Evolutionary conservation across 2,888 invertebrate genomes (phyloP).

Genomic region (Coecobrya sp.): DNA sequence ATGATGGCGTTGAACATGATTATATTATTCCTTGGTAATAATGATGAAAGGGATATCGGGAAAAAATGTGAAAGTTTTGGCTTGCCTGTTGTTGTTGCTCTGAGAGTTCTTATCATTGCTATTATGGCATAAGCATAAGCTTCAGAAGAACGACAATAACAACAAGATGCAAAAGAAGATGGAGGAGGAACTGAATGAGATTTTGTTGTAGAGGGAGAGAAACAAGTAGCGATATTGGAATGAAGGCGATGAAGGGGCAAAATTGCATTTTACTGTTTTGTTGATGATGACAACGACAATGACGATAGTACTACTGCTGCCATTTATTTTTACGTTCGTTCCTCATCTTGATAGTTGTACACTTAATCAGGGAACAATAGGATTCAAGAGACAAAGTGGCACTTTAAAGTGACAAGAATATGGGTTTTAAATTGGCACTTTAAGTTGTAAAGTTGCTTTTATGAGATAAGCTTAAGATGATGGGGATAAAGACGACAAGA

Average conservation of each 20-base stretch:
- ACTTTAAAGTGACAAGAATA: slow-evolving; percentile 8
- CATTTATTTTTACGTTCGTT: slow-evolving; percentile 7
- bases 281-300: neutral
- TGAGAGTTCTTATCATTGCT: slow-evolving; percentile 24
- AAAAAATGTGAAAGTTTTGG: slow-evolving; percentile 79
- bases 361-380: neutral
- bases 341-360: neutral
- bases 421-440: slow-evolving; percentile 22
- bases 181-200: slow-evolving; percentile 3
- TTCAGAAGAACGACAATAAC: neutral
- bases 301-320: neutral
- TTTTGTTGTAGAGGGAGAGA: neutral
- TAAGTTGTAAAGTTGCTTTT: neutral
- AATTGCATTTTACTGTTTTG: neutral
- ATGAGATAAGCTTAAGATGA: neutral
- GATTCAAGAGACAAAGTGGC: neutral
- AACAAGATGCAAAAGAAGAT: slow-evolving; percentile 21
- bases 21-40: slow-evolving; percentile 50
- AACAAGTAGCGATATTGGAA: neutral
- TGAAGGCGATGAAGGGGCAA: slow-evolving; percentile 4
- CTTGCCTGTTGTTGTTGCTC: neutral
- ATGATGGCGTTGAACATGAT: slow-evolving; percentile 43
- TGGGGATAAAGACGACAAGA: neutral
- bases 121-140: slow-evolving; percentile 20
- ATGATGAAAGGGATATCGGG: slow-evolving; percentile 62